Evolutionary conservation across 2,113 vertebrate species (phyloP), one percentile per base, ranked within the genome.

Genomic region (Haliaeetus leucogaster): DNA sequence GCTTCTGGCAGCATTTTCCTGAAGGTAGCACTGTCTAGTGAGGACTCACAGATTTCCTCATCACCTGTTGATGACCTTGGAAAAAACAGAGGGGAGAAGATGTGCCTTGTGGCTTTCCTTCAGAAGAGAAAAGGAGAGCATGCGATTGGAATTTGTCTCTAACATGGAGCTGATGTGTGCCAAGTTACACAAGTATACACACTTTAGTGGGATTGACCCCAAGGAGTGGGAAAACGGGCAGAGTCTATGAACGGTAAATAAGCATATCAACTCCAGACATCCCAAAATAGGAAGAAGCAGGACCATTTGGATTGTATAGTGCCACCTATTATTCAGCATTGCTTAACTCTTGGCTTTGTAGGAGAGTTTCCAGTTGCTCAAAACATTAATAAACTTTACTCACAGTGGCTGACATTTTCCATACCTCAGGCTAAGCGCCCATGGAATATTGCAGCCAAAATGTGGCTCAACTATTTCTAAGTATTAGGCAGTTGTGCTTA

Each of bases 361-460:
- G 61, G 61, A 92, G 70, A 68, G 82, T 88, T 94, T 90, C 76
- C 55, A 89, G 92, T 93, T 90, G 66, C 63, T 92, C 76, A 62
- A 79, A 94, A 90, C 30, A n/a, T 82, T 92, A 91, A 80, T 77
- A 87, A 94, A 90, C 66, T 95, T 95, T 86, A 82, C 45, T 66
- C 55, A 90, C 32, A 45, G 79, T 73, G 59, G 74, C 47, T 95
- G 88, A 93, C 22, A 89, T 97, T 96, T 95, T 90, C 88, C 80
- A 63, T 96, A 61, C 63, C 79, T 91, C 84, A 53, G 67, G 78
- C 74, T 96, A 88, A 92, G 59, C 86, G 74, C 59, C 80, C 86
- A 63, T 82, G 72, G 72, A 95, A 81, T 78, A 95, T 6, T 71
- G 72, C 88, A 94, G 79, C 55, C 74, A 94, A 93, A 95, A 88